These are phyloP conservation scores for Zalophus californianus DNA, from an alignment of 2,797 vertebrate species.

Conservation along the genomic window DNA sequence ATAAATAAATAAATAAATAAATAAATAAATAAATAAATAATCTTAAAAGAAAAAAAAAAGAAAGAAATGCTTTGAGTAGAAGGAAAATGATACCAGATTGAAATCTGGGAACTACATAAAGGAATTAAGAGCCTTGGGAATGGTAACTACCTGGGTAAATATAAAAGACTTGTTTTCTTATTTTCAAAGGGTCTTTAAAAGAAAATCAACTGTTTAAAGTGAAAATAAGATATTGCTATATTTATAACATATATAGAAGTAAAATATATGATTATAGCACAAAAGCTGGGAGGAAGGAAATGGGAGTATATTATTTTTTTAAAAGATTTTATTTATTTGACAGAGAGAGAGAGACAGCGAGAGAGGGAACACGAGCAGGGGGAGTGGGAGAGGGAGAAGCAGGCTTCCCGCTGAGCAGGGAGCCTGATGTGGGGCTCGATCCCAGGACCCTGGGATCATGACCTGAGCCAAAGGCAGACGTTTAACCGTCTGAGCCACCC, in stretches of 20 bases:
- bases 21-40: background rate
- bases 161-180: background rate
- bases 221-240: background rate
- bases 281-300: background rate
- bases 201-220: background rate
- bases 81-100: background rate
- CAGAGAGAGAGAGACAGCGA: too few relatives aligned
- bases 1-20: background rate
- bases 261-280: background rate
- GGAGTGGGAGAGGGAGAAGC: too few relatives aligned
- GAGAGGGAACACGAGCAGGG: too few relatives aligned
- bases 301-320: background rate
- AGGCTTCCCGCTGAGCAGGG: too few relatives aligned
- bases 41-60: background rate
- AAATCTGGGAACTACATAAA: background rate
- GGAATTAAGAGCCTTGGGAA: background rate
- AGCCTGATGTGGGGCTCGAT: too few relatives aligned
- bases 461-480: too few relatives aligned
- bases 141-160: background rate
- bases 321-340: too few relatives aligned
- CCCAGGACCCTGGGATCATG: too few relatives aligned
- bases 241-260: background rate
- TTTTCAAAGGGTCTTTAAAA: background rate
- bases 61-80: background rate
- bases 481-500: too few relatives aligned